Conservation (phyloP, 2,113 vertebrate species). For the Delphinapterus leucas region DNA sequence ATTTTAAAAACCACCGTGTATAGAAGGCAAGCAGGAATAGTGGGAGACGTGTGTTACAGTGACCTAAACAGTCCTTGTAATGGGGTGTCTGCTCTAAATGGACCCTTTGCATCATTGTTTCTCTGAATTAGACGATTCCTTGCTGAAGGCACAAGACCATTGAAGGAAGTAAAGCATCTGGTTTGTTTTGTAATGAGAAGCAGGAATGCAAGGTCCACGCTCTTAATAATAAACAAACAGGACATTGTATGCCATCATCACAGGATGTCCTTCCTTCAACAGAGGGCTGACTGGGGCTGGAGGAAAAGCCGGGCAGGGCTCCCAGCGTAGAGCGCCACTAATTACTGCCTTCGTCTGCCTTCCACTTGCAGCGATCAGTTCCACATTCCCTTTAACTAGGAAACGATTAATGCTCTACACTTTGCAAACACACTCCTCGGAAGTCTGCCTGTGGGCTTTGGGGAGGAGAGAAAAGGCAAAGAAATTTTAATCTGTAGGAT, state of each 20-base stretch:
- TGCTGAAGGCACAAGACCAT: constrained; percentile 79
- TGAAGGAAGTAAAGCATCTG: constrained; percentile 87
- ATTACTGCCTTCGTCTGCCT: constrained; percentile 55
- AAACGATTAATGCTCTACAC: background rate
- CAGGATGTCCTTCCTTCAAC: constrained; percentile 94
- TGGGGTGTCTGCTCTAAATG: constrained; percentile 79
- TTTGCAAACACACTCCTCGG: background rate
- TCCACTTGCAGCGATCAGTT: background rate
- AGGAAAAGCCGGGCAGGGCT: constrained; percentile 73
- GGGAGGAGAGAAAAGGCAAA: background rate
- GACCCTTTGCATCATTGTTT: constrained; percentile 78
- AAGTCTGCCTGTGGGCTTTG: background rate
- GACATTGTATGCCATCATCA: constrained; percentile 92
- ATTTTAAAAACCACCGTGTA: constrained; percentile 52
- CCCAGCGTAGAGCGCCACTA: constrained; percentile 32
- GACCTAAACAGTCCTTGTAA: constrained; percentile 23
- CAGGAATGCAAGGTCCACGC: constrained; percentile 85
- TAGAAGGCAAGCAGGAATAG: constrained; percentile 70
- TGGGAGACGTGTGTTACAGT: constrained; percentile 52
- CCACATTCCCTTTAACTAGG: background rate
- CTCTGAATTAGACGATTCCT: constrained; percentile 79
- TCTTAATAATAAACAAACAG: constrained; percentile 91
- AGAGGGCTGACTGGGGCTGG: constrained; percentile 75
- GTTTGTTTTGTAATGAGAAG: constrained; percentile 89
- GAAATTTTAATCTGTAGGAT: background rate